Evolutionary conservation across 2,888 invertebrate genomes (phyloP).

Genomic region (Augiades crinisus): DNA sequence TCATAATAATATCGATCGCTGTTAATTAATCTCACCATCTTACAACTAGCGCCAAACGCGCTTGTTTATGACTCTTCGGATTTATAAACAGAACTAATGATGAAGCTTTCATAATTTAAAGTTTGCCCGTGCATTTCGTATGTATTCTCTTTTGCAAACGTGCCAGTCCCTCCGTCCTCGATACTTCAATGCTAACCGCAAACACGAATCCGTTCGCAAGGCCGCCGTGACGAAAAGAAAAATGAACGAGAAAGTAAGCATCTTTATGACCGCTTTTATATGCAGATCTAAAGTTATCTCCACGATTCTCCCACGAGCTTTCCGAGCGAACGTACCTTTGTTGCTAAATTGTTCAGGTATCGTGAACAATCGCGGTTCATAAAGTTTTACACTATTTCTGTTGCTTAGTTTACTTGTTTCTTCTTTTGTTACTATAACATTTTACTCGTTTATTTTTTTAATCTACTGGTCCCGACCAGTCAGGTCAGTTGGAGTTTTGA

Average conservation of each 20-base stretch:
- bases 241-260: slow-evolving; percentile 29
- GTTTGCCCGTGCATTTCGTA: slow-evolving; percentile 4
- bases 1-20: too few relatives aligned
- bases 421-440: too few relatives aligned
- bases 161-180: slow-evolving; percentile 8
- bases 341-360: not conserved
- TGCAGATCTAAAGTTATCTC: slow-evolving; percentile 44
- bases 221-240: slow-evolving; percentile 24
- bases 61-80: too few relatives aligned
- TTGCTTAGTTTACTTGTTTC: not conserved
- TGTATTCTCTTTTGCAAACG: slow-evolving; percentile 19
- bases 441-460: too few relatives aligned
- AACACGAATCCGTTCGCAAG: slow-evolving; percentile 17
- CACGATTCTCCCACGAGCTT: slow-evolving; percentile 52
- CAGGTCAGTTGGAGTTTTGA: too few relatives aligned
- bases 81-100: too few relatives aligned
- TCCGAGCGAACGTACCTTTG: slow-evolving; percentile 7
- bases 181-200: slow-evolving; percentile 10
- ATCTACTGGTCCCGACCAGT: too few relatives aligned
- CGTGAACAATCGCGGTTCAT: slow-evolving; percentile 4
- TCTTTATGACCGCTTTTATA: slow-evolving; percentile 42
- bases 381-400: not conserved
- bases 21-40: too few relatives aligned
- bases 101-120: too few relatives aligned
- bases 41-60: too few relatives aligned